These are phyloP conservation scores for Channa maculata DNA, from an alignment of 2,113 vertebrate species.

Conservation along the genomic window DNA sequence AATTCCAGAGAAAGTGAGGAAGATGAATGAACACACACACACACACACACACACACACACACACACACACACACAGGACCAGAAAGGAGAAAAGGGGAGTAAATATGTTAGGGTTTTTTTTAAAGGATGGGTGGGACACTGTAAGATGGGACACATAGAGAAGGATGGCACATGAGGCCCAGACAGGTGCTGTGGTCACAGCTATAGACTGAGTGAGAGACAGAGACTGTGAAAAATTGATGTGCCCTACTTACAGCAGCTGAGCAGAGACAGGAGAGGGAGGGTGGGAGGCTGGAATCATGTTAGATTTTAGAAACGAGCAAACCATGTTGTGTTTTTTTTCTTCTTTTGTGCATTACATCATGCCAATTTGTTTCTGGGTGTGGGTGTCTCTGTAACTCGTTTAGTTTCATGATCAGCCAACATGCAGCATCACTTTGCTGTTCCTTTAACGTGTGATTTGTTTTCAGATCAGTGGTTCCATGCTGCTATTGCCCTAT, in stretches of 20 bases:
- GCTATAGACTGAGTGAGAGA: conserved; percentile 63
- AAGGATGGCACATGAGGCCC: conserved; percentile 42
- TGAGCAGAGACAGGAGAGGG: conserved; percentile 59
- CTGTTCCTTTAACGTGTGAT: conserved; percentile 5
- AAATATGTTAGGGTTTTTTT: conserved; percentile 6
- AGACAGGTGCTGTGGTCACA: conserved; percentile 68
- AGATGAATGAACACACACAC: conserved; percentile 40
- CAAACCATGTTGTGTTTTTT: conserved; percentile 41
- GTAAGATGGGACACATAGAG: conserved; percentile 20
- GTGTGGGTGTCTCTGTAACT: conserved; percentile 38
- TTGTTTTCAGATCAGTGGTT: conserved; percentile 17
- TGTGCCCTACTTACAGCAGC: conserved; percentile 79
- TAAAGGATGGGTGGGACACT: conserved; percentile 3
- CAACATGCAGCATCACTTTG: conserved; percentile 25
- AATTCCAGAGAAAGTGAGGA: conserved; percentile 1
- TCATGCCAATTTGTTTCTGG: conserved; percentile 56
- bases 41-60: no score
- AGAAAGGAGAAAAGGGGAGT: neutral
- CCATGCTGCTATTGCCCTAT: conserved; percentile 49
- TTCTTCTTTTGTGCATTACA: conserved; percentile 56
- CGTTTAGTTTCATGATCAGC: conserved; percentile 26
- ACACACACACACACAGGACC: neutral
- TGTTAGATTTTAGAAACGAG: conserved; percentile 69
- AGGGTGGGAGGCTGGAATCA: conserved; percentile 59
- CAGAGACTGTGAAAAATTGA: conserved; percentile 76